Evolutionary conservation across 2,113 vertebrate genomes (phyloP).

Genomic region (Bagarius yarrelli): DNA sequence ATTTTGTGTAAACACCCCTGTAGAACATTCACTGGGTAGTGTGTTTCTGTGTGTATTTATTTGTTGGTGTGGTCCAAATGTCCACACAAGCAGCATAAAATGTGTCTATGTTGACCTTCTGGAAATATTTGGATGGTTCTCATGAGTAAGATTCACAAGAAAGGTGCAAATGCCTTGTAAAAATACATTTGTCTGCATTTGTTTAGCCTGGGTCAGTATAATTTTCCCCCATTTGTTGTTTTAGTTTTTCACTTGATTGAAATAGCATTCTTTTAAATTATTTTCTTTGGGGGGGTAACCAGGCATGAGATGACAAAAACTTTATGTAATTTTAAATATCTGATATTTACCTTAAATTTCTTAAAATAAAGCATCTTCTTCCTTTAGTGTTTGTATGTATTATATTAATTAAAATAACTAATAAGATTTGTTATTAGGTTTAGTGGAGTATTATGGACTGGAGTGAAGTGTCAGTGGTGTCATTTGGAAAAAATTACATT

Average conservation of each 20-base stretch:
- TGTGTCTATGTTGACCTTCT: neutral
- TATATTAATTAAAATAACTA: no score
- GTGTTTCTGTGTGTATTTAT: neutral
- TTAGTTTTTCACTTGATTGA: neutral
- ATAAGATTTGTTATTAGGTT: no score
- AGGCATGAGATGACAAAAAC: no score
- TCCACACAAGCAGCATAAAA: neutral
- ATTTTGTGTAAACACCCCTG: neutral
- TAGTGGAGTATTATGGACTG: neutral
- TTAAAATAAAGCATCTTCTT: no score
- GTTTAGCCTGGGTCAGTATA: neutral
- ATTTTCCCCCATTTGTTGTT: neutral
- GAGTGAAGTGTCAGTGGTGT: neutral
- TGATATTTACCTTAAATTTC: no score
- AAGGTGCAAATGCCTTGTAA: neutral
- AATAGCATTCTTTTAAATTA: neutral
- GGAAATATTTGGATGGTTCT: neutral
- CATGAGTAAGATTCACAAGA: neutral
- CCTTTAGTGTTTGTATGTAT: no score
- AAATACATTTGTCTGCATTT: neutral
- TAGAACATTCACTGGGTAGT: neutral
- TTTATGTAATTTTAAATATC: no score
- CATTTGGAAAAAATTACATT: no score
- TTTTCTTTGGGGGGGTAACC: no score
- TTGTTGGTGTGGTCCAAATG: neutral